Percentiles rank a stretch among this genome's conserved stretches.
These are phyloP conservation scores for Corydoras sp. DNA, from an alignment of 2,113 vertebrate species.

Conservation along the genomic window DNA sequence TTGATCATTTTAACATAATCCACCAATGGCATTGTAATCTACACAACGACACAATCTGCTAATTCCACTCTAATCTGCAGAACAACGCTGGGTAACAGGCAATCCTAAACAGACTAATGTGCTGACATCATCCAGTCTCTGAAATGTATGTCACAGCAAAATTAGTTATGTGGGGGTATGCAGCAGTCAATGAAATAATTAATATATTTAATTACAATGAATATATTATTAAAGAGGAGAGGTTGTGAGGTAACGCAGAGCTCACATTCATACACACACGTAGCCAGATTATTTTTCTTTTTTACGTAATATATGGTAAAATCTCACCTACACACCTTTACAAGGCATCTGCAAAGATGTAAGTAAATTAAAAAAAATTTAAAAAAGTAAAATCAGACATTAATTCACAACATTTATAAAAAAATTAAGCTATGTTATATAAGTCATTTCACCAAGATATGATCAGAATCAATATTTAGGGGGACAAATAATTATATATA, in stretches of 20 bases:
- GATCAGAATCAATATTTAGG: too few relatives aligned
- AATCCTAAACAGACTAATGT: neutral
- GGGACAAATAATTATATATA: too few relatives aligned
- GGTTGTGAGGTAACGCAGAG: too few relatives aligned
- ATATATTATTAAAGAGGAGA: too few relatives aligned
- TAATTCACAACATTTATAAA: too few relatives aligned
- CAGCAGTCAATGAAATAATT: neutral
- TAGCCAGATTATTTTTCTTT: neutral
- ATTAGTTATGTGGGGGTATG: neutral
- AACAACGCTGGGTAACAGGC: slow-evolving; percentile 2
- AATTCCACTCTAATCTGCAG: neutral
- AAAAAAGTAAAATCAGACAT: too few relatives aligned
- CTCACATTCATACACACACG: neutral
- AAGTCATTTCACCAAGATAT: too few relatives aligned
- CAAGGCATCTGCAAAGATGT: too few relatives aligned
- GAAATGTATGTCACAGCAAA: slow-evolving; percentile 11
- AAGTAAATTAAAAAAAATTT: too few relatives aligned
- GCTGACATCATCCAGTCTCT: neutral
- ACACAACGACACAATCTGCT: neutral
- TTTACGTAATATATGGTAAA: slow-evolving; percentile 15
- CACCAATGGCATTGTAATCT: neutral
- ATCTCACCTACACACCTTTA: slow-evolving; percentile 21
- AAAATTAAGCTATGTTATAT: too few relatives aligned
- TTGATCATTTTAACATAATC: slow-evolving; percentile 2
- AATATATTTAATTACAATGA: neutral